Base-by-base conservation (phyloP, 1,140 invertebrate species). In the Trachelipus rathkii region DNA sequence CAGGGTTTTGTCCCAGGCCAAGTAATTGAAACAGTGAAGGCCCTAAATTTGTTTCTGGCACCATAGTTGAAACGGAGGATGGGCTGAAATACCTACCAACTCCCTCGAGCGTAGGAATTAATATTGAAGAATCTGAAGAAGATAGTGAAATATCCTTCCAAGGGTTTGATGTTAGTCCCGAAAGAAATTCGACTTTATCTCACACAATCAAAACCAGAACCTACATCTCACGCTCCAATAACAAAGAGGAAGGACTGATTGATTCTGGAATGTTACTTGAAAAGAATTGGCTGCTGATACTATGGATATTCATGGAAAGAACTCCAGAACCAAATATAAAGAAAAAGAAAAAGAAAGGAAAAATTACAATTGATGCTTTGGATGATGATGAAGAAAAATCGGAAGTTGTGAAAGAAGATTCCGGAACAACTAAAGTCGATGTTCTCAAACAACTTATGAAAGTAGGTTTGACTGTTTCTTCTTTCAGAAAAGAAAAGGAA, bases 21-120 rank as follows among this genome's bases (percentile, higher is more conserved):
- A 86, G 90, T 92, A 0, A 89, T 91, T 2, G 90, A 92, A 81
- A 91, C 90, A 73, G 88, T 50, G 89, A 91, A 83, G 90, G 91
- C 1, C 87, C 90, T 0, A 88, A 89, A 80, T 91, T 91, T 82
- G 88, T 92, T 11, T 90, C 90, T 24, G 90, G 79, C 10, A 80
- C 77, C 9, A 76, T 80, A 46, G 77, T 80, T 33, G 79, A 80
- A 73, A 80, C 79, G 13, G 79, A 80, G 19, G 79, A 80, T 13
- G 79, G 79, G 10, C 67, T 80, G 24, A 80, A 80, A 33, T 80
- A 80, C 44, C 73, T 80, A n/a, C 79, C 79, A n/a, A 76, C 74
- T 44, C 74, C 76, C 11, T 76, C 90, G 11, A 90, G 92, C 84
- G 11, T 19, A 3, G 50, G 50, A 60, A 60, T 13, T 60, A 60